These are phyloP conservation scores for Puntigrus tetrazona DNA, from an alignment of 2,113 vertebrate species.

Conservation along the genomic window DNA sequence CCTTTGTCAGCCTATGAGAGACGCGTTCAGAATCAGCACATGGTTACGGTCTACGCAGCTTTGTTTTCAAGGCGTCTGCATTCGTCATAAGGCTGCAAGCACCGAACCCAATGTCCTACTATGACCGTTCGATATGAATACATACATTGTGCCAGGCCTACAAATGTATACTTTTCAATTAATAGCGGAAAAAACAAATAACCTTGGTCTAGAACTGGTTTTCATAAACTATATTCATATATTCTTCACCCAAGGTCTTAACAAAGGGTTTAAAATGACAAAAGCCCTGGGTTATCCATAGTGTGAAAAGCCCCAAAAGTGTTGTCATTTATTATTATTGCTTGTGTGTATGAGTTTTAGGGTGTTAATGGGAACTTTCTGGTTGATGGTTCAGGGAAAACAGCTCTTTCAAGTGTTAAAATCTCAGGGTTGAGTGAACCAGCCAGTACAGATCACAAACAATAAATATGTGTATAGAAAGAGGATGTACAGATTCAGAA, in stretches of 20 bases:
- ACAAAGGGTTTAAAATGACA: conserved; percentile 1
- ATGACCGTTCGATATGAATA: too few relatives aligned
- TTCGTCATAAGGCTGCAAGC: too few relatives aligned
- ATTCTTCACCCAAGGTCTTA: not conserved
- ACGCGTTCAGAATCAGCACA: too few relatives aligned
- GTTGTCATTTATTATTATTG: not conserved
- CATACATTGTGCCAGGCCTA: too few relatives aligned
- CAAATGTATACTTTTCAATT: not conserved
- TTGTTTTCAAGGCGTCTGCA: too few relatives aligned
- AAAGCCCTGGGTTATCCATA: not conserved
- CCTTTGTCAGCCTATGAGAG: too few relatives aligned
- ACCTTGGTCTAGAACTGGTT: not conserved
- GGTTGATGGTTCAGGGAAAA: conserved; percentile 33
- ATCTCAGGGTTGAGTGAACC: conserved; percentile 36
- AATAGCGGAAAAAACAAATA: not conserved
- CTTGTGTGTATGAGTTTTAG: not conserved
- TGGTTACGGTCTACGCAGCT: too few relatives aligned
- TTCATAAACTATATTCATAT: not conserved
- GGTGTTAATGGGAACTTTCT: conserved; percentile 33
- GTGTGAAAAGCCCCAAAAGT: not conserved
- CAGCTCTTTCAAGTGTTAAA: conserved; percentile 46
- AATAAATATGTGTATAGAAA: not conserved
- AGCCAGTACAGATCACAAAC: conserved; percentile 30
- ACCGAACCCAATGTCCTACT: too few relatives aligned
- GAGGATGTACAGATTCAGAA: not conserved